These are phyloP conservation scores for Oreochromis spilurus DNA, from an alignment of 2,113 vertebrate species.

Conservation along the genomic window DNA sequence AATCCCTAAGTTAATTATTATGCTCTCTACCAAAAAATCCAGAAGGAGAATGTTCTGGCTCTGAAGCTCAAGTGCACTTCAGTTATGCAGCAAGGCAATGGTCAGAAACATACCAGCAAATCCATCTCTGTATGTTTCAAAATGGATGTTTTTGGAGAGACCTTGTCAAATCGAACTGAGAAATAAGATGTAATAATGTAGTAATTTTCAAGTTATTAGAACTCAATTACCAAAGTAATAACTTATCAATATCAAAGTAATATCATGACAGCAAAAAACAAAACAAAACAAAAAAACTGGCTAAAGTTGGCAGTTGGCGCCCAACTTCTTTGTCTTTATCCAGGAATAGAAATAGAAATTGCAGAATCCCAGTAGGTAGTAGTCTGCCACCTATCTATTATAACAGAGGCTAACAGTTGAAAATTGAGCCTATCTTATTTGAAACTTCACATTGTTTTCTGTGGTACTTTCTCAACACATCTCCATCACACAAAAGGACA, in stretches of 20 bases:
- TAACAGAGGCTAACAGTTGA: not conserved
- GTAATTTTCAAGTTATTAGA: not conserved
- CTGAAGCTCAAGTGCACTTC: not conserved
- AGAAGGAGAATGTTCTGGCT: not conserved
- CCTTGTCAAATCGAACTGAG: not conserved
- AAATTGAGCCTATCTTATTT: not conserved
- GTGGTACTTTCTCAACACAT: not conserved
- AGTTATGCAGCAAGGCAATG: not conserved
- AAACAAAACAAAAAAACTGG: not conserved
- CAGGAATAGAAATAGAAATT: not conserved
- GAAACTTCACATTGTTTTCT: not conserved
- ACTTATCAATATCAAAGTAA: not conserved
- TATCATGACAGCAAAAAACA: not conserved
- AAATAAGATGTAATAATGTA: not conserved
- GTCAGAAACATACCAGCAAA: not conserved
- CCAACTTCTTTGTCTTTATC: not conserved
- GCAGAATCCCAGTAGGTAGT: not conserved
- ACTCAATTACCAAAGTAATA: not conserved
- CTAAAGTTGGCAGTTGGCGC: not conserved
- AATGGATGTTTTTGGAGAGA: not conserved
- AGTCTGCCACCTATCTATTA: not conserved
- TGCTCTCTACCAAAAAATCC: not conserved
- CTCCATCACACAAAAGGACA: not conserved
- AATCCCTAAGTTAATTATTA: not conserved
- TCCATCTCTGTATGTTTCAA: not conserved